Base-by-base conservation (phyloP, 2,797 vertebrate genomes). In the Ispidina picta region DNA sequence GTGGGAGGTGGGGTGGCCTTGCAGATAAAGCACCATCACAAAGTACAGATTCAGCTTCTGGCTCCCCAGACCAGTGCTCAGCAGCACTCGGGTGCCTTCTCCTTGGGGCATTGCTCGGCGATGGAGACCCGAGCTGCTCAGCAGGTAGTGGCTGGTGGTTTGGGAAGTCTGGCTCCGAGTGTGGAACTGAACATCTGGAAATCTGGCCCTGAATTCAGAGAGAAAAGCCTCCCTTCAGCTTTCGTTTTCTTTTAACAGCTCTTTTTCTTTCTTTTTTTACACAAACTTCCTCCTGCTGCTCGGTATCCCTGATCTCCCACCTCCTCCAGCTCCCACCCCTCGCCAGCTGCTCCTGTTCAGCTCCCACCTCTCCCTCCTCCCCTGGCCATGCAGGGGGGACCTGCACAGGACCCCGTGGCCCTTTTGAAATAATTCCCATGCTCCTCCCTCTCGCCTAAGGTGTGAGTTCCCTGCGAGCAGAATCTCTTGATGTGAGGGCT, bases 311-410 rank as follows among this genome's bases (percentile, higher is more conserved):
- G 13, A 6, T 35, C 65, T 9, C 15, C 22, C 86, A 19, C 31
- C 58, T 63, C 64, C 58, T 68, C 33, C 83, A 8, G 23, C 21
- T 15, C 55, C 62, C 41, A 6, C 2, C 64, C 17, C 35, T 4
- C 3, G 7, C 66, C 62, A 16, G 14, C 46, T 0, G n/a, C 56
- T 63, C 26, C 22, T 5, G 0, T 9, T 3, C 0, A 10, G 70
- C 10, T 73, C 72, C 69, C 22, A 17, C 39, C 31, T 6, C 39
- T 7, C 17, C 23, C 25, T 13, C 17, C 49, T 26, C 28, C 21
- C 43, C 41, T 25, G 9, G 31, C 41, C 5, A 1, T 1, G 8
- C 56, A 6, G 21, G 48, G 35, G 3, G 33, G 39, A 14, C 16
- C 29, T 6, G 20, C 58, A 1, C 11, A 5, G 51, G 15, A 5